phyloP scores from a whole-genome alignment of 2,888 invertebrate genomes.

The Caenorhabditis uteleia region DNA sequence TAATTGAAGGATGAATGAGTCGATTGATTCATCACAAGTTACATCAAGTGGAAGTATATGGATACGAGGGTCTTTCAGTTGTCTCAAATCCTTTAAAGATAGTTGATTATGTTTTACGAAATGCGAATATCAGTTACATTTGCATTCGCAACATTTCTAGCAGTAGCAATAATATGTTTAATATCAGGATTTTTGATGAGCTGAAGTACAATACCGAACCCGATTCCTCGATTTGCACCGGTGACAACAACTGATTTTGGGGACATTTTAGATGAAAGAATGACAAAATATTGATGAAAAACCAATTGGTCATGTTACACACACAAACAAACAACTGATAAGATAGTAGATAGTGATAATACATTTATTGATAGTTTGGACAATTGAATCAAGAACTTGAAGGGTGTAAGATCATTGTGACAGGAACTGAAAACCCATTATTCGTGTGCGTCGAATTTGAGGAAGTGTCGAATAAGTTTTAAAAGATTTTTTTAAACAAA shows the following conservation, averaged over 20 bases:
- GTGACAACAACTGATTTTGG: constrained; percentile 78
- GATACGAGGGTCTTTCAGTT: constrained; percentile 14
- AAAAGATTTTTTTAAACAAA: too few species aligned
- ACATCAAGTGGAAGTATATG: constrained; percentile 38
- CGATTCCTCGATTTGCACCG: constrained; percentile 87
- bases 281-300: too few species aligned
- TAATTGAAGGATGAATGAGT: constrained; percentile 15
- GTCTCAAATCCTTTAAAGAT: constrained; percentile 2
- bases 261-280: too few species aligned
- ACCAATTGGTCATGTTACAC: too few species aligned
- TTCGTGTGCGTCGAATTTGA: too few species aligned
- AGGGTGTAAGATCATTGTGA: too few species aligned
- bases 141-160: constrained; percentile 77
- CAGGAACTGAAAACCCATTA: too few species aligned
- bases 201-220: constrained; percentile 83
- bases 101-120: background rate
- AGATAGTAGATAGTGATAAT: too few species aligned
- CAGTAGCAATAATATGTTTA: constrained; percentile 82
- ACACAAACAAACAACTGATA: too few species aligned
- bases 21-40: constrained; percentile 33
- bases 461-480: too few species aligned
- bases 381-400: background rate
- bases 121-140: constrained; percentile 15
- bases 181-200: constrained; percentile 73
- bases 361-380: too few species aligned